These are phyloP conservation scores for Colossoma macropomum DNA, from an alignment of 2,113 vertebrate species.

Conservation along the genomic window DNA sequence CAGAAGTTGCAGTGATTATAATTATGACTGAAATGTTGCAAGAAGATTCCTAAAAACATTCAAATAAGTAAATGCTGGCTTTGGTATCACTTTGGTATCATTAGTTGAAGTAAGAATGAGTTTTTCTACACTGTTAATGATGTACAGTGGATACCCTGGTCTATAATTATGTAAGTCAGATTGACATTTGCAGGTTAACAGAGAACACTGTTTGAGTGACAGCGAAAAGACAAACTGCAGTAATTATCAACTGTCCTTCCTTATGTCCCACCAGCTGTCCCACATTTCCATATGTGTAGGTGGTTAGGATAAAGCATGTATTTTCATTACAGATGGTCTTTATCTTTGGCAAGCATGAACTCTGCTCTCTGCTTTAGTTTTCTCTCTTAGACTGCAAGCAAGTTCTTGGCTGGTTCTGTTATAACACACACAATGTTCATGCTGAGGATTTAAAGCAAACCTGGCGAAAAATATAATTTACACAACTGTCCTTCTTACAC, in stretches of 20 bases:
- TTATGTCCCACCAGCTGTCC: constrained; percentile 1
- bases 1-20: no score
- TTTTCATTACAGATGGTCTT: not conserved
- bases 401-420: not conserved
- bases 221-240: constrained; percentile 2
- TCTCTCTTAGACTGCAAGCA: not conserved
- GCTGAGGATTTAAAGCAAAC: no score
- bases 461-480: no score
- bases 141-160: not conserved
- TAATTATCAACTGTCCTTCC: constrained; percentile 17
- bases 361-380: not conserved
- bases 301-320: not conserved
- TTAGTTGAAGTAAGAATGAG: not conserved
- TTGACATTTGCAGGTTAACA: not conserved
- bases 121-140: not conserved
- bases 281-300: constrained; percentile 5
- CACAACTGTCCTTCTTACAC: no score
- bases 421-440: no score
- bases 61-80: not conserved
- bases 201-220: not conserved
- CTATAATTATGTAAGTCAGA: not conserved
- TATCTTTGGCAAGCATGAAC: not conserved
- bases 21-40: no score
- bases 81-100: no score
- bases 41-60: not conserved